Evolutionary conservation across 2,113 vertebrate genomes (phyloP), one percentile per base, ranked within the genome.

Genomic region (Salvelinus alpinus): DNA sequence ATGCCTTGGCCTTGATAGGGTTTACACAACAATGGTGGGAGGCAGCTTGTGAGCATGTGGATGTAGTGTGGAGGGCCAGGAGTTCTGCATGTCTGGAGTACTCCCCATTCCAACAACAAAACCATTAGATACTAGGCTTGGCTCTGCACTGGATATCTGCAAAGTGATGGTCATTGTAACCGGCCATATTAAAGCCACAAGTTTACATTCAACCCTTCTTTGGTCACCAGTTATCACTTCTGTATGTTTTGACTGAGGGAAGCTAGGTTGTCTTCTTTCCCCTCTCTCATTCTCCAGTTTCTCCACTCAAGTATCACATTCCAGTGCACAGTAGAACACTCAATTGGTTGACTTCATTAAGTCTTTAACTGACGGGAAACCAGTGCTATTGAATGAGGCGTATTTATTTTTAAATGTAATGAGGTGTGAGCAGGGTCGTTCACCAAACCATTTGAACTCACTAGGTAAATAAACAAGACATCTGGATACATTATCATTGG

Each of bases 1-100:
- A 92, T 92, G 92, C 82, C 82, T 82, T 78, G 74, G 82, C 75
- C 73, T 84, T 85, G 84, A 81, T 84, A 73, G 78, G 73, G 80
- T 84, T 91, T 83, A 86, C 83, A 87, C 84, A 82, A 87, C 88
- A 87, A 80, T 72, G 68, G 54, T 74, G 78, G 82, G 74, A 81
- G 62, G 75, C 82, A 81, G 77, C 22, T 66, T 29, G 25, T 11
- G 80, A 84, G 71, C 79, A 86, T 80, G 75, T 81, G 79, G 82
- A 75, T 76, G 73, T 78, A 68, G 38, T 44, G n/a, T 60, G 70
- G 66, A 85, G 25, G 59, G 59, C 72, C 27, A 57, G 54, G 66
- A 80, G 72, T 22, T 22, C 74, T 75, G 67, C 66, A 60, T 82
- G 75, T 81, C 77, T 65, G 67, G 54, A 31, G 70, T 70, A 64